These are phyloP conservation scores for Coracias cyanogaster DNA, from an alignment of 2,797 vertebrate genomes.

Conservation along the genomic window DNA sequence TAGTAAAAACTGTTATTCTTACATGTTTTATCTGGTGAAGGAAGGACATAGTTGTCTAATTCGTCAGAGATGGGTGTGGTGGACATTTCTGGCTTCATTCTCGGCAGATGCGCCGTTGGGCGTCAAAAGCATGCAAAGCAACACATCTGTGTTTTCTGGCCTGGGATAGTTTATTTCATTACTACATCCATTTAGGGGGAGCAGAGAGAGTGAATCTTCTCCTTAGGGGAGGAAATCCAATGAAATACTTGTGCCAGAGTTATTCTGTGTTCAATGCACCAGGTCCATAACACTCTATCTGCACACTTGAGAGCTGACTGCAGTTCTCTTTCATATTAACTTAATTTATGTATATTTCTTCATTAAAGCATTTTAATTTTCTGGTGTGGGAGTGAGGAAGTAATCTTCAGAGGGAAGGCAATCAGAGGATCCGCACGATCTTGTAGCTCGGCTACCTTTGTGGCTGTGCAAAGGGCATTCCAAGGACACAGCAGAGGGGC, in stretches of 20 bases:
- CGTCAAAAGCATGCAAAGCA: conserved; percentile 48
- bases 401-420: background rate
- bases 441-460: background rate
- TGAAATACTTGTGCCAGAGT: background rate
- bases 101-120: background rate
- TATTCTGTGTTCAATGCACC: background rate
- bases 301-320: background rate
- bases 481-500: fast-evolving
- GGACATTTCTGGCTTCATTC: conserved; percentile 9
- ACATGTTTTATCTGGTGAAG: background rate
- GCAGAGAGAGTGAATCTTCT: conserved; percentile 46
- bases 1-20: background rate
- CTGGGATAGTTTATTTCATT: conserved; percentile 54
- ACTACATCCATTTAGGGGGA: conserved; percentile 39
- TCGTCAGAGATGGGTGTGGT: conserved; percentile 43
- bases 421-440: background rate
- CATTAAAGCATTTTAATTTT: background rate
- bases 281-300: background rate
- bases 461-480: background rate
- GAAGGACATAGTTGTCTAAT: background rate
- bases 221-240: conserved; percentile 54
- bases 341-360: background rate
- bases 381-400: background rate
- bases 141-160: conserved; percentile 66
- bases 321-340: background rate